phyloP scores from a whole-genome alignment of 1,140 invertebrate genomes.

The Aphaenogaster ashmeadi region DNA sequence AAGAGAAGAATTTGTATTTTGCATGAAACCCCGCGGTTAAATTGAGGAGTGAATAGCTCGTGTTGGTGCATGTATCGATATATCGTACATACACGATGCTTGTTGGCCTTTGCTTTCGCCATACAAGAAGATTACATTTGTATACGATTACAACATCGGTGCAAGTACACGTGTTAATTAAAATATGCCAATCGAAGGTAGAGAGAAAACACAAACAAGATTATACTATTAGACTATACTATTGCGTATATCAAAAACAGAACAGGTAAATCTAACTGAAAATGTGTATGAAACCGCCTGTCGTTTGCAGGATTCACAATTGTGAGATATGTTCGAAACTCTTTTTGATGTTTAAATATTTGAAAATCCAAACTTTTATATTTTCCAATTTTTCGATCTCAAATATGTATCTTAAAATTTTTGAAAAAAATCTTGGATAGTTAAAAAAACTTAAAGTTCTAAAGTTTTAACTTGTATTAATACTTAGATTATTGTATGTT shows the following conservation, averaged over 20 bases:
- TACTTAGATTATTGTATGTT: neutral
- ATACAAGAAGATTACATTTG: slow-evolving; percentile 40
- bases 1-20: slow-evolving; percentile 17
- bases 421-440: neutral
- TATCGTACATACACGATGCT: slow-evolving; percentile 5
- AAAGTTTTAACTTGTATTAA: neutral
- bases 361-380: neutral
- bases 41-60: neutral
- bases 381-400: neutral
- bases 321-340: neutral
- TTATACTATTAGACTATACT: neutral
- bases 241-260: slow-evolving; percentile 13
- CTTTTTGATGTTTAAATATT: slow-evolving; percentile 38
- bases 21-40: neutral
- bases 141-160: neutral
- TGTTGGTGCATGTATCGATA: neutral
- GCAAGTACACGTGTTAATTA: slow-evolving; percentile 42
- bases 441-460: neutral
- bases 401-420: neutral
- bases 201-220: neutral
- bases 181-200: slow-evolving; percentile 33
- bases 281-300: slow-evolving; percentile 32
- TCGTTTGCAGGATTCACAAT: slow-evolving; percentile 33
- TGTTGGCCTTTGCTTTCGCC: slow-evolving; percentile 24
- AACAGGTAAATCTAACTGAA: slow-evolving; percentile 20